These are phyloP conservation scores for Willisornis vidua DNA, from an alignment of 2,113 vertebrate species.

Conservation along the genomic window DNA sequence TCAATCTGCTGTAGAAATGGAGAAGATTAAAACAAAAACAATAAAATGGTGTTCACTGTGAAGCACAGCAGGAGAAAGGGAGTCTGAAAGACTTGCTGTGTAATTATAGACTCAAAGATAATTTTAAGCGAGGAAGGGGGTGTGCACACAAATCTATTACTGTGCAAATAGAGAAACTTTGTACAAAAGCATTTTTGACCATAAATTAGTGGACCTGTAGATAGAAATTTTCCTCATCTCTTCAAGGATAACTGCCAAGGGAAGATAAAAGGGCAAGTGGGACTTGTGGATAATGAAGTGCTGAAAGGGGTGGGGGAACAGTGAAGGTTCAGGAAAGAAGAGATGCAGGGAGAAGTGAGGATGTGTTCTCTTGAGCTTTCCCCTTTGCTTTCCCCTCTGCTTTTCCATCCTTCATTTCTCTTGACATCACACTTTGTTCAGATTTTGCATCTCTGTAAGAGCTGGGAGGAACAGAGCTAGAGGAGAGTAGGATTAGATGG, in stretches of 20 bases:
- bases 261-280: not conserved
- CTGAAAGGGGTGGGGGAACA: not conserved
- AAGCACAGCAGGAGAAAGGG: not conserved
- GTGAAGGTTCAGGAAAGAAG: not conserved
- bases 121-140: constrained; percentile 4
- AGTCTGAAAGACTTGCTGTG: not conserved
- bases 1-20: not conserved
- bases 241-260: not conserved
- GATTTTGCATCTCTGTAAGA: not conserved
- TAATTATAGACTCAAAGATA: constrained; percentile 17
- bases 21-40: not conserved
- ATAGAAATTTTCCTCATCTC: not conserved
- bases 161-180: not conserved
- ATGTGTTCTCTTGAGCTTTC: not conserved
- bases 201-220: not conserved
- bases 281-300: not conserved
- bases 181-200: not conserved
- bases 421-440: not conserved
- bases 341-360: not conserved
- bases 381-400: not conserved
- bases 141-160: not conserved
- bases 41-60: not conserved
- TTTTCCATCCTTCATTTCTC: not conserved
- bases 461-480: not conserved
- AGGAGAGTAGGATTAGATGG: not conserved